These are phyloP conservation scores for Diarsia brunnea DNA, from an alignment of 2,888 invertebrate species.

Conservation along the genomic window DNA sequence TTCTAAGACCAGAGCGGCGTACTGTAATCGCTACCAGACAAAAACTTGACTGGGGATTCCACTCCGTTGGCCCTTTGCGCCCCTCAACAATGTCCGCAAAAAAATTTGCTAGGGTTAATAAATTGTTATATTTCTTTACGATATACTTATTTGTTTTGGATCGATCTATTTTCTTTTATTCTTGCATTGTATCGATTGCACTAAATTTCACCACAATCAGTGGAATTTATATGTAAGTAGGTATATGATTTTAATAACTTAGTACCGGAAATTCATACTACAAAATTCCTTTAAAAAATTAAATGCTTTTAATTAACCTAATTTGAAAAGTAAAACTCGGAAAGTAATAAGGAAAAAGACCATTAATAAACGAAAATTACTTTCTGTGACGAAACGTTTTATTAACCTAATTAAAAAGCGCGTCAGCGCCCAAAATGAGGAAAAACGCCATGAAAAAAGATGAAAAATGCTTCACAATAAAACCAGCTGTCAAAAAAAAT, in stretches of 20 bases:
- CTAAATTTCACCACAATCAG: neutral
- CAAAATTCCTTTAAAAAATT: constrained; percentile 1
- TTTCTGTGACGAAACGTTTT: constrained; percentile 56
- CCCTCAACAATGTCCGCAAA: constrained; percentile 72
- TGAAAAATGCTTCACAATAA: constrained; percentile 32
- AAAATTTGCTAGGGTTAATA: constrained; percentile 16
- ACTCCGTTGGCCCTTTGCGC: constrained; percentile 55
- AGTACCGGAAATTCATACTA: neutral
- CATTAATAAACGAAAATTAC: constrained; percentile 55
- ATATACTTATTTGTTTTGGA: neutral
- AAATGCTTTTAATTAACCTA: constrained; percentile 45
- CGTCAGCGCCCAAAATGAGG: constrained; percentile 31
- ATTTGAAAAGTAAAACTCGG: constrained; percentile 42
- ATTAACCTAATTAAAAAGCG: constrained; percentile 58
- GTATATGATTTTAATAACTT: constrained; percentile 7
- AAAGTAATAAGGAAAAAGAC: constrained; percentile 49
- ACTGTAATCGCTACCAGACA: constrained; percentile 82
- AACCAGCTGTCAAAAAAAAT: constrained; percentile 25
- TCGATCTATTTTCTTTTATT: neutral
- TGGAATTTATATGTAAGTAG: neutral
- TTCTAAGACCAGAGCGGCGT: constrained; percentile 77
- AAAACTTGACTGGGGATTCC: constrained; percentile 80
- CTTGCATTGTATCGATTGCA: neutral
- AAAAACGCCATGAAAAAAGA: constrained; percentile 8
- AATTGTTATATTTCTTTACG: neutral